These are phyloP conservation scores for Ia io DNA, from an alignment of 2,113 vertebrate genomes.

Conservation along the genomic window DNA sequence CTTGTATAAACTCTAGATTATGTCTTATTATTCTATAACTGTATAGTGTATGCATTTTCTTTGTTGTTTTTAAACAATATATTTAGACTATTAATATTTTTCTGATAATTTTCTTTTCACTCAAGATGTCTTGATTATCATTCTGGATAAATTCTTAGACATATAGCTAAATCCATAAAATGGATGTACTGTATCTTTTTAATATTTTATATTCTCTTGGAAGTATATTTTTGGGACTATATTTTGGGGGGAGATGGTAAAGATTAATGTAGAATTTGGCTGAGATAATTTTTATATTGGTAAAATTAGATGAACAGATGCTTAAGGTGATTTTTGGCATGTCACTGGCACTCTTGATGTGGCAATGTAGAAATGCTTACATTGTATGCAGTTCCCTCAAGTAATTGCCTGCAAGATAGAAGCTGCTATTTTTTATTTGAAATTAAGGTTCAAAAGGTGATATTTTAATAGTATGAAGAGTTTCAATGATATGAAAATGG, in stretches of 20 bases:
- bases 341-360: background rate
- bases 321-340: background rate
- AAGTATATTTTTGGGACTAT: background rate
- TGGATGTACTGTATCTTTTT: background rate
- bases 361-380: background rate
- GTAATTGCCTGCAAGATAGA: background rate
- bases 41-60: background rate
- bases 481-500: slow-evolving; percentile 29
- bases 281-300: background rate
- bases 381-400: slow-evolving; percentile 1
- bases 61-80: background rate
- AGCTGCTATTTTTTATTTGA: background rate
- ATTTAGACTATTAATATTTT: background rate
- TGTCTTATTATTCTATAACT: background rate
- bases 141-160: background rate
- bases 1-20: background rate
- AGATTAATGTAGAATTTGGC: background rate
- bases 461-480: slow-evolving; percentile 22
- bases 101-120: background rate
- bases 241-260: background rate
- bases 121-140: background rate
- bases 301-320: background rate
- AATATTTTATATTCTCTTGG: background rate
- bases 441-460: background rate
- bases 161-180: background rate